A percentile compares a stretch with the other conserved stretches of the same genome.
phyloP scores from a whole-genome alignment of 2,888 invertebrate species.

The Phyllotreta cruciferae region DNA sequence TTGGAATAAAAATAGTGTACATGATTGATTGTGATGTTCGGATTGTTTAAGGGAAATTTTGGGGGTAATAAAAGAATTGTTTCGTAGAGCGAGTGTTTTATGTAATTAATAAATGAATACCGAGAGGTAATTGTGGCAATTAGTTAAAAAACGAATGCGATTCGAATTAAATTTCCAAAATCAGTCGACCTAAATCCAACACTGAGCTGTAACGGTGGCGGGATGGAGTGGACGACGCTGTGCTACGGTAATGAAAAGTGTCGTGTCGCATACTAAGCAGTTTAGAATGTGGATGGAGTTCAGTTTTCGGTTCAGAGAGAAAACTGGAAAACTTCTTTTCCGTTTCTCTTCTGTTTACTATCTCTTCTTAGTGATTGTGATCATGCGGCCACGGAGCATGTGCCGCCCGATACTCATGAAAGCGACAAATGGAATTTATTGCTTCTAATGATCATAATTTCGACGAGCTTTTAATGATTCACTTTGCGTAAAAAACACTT shows the following conservation, averaged over 20 bases:
- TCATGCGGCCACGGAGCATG: slow-evolving; percentile 10
- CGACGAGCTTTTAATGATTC: background rate
- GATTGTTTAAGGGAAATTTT: too few species aligned
- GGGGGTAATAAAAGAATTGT: too few species aligned
- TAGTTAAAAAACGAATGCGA: background rate
- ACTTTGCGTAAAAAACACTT: background rate
- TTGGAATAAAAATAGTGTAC: too few species aligned
- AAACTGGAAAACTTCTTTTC: slow-evolving; percentile 21
- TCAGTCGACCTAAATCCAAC: slow-evolving; percentile 11
- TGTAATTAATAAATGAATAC: too few species aligned
- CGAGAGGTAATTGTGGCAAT: too few species aligned
- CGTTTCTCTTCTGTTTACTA: slow-evolving; percentile 19
- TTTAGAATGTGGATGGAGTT: slow-evolving; percentile 35
- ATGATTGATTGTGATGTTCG: too few species aligned
- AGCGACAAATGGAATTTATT: too few species aligned
- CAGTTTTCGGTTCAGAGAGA: slow-evolving; percentile 19
- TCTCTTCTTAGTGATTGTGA: slow-evolving; percentile 12
- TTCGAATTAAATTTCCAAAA: background rate
- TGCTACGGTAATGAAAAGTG: slow-evolving; percentile 68
- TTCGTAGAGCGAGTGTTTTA: too few species aligned
- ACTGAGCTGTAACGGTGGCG: slow-evolving; percentile 34
- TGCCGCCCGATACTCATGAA: slow-evolving; percentile 4
- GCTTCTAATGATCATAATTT: background rate
- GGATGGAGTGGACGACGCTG: slow-evolving; percentile 57
- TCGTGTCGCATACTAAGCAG: slow-evolving; percentile 68